Evolutionary conservation across 1,140 invertebrate species (phyloP), one percentile per base, ranked within the genome.

Genomic region (Drosophila pruinosa): DNA sequence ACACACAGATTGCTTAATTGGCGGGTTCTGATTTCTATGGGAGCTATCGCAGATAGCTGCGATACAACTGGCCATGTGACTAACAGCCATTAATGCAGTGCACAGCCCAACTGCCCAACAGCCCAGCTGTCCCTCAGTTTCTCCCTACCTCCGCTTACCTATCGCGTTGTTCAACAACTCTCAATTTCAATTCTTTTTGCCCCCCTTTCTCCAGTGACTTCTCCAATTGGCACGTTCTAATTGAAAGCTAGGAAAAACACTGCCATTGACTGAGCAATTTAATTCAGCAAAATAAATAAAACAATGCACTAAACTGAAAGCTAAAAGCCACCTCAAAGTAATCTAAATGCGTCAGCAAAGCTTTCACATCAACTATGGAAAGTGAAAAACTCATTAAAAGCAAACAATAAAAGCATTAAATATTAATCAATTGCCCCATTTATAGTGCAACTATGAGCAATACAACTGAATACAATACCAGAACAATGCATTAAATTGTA

Each of bases 1-100:
- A 34, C 53, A 59, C 24, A 63, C 39, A 19, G 39, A 65, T 48
- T 36, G 28, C 53, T 54, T 63, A 70, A 70, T 63, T 58, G 47
- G 34, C n/a, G 31, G 31, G 7, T 47, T 36, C n/a, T 17, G 10
- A 63, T 47, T 48, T 47, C 34, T 17, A 34, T 65, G 53, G 43
- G 24, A 41, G 4, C 36, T 43, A 12, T 4, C 6, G 31, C n/a
- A n/a, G n/a, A n/a, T n/a, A n/a, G n/a, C n/a, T n/a, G n/a, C n/a
- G n/a, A n/a, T n/a, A 22, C 36, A 43, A 19, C 26, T 31, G 12
- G 26, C 8, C 41, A 64, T 28, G 21, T 34, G 41, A 64, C 53
- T 31, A 47, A 56, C 36, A n/a, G n/a, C n/a, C n/a, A n/a, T n/a
- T n/a, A n/a, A n/a, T n/a, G n/a, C n/a, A n/a, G n/a, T n/a, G n/a